Percentiles rank a stretch among this genome's conserved stretches.
Evolutionary conservation across 2,797 vertebrate species (phyloP).

Genomic region (Sebastes flavidus): DNA sequence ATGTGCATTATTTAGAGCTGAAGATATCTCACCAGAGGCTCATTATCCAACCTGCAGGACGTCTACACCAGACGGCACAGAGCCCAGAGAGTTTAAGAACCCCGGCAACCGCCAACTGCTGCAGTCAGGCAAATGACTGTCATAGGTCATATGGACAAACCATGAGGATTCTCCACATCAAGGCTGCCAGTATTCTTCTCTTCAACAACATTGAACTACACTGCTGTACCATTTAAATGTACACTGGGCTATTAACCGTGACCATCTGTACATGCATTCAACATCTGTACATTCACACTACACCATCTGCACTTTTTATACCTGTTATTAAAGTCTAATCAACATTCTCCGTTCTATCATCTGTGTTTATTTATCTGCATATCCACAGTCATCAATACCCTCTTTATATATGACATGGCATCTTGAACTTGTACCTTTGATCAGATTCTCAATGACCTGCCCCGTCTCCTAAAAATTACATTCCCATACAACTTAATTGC

Average conservation of each 20-base stretch:
- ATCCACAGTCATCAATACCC: background rate
- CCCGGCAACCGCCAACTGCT: background rate
- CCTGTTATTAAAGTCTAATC: background rate
- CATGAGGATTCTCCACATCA: background rate
- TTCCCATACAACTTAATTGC: too few species aligned
- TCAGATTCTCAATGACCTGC: background rate
- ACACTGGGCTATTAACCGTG: background rate
- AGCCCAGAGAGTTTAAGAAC: slow-evolving; percentile 14
- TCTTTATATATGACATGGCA: background rate
- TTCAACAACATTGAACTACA: background rate
- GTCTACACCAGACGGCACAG: background rate
- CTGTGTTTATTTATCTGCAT: background rate
- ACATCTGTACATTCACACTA: background rate
- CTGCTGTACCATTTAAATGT: background rate
- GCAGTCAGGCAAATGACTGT: background rate
- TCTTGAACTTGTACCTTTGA: background rate
- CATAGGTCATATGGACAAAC: slow-evolving; percentile 35
- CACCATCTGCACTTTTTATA: background rate
- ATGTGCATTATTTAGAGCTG: slow-evolving; percentile 23
- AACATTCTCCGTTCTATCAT: background rate
- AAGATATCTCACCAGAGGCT: slow-evolving; percentile 4
- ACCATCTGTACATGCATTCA: background rate
- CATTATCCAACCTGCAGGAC: slow-evolving; percentile 8
- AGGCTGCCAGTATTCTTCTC: background rate
- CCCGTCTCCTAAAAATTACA: too few species aligned